These are phyloP conservation scores for Ophonus ardosiacus DNA, from an alignment of 2,888 invertebrate species.

Conservation along the genomic window DNA sequence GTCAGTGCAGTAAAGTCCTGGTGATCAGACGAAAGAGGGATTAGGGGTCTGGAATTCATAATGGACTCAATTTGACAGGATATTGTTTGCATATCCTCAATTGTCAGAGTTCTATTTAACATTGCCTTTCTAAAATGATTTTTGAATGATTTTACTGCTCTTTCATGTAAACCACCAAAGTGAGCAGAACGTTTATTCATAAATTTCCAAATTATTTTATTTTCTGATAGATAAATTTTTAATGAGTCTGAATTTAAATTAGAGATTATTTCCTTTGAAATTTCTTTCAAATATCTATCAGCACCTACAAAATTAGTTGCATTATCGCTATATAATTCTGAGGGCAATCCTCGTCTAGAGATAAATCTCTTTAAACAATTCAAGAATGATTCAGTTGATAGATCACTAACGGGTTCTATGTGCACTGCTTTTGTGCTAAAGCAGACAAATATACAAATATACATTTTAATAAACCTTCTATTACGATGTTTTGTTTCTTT, in stretches of 20 bases:
- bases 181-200: conserved; percentile 64
- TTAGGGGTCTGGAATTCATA: not conserved
- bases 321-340: conserved; percentile 35
- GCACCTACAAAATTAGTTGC: conserved; percentile 64
- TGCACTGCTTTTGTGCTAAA: conserved; percentile 69
- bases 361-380: conserved; percentile 63
- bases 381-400: conserved; percentile 65
- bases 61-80: not conserved
- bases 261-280: conserved; percentile 41
- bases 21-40: not conserved
- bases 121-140: conserved; percentile 58
- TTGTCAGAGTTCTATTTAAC: not conserved
- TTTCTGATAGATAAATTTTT: not conserved
- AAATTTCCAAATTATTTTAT: conserved; percentile 62
- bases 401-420: conserved; percentile 66
- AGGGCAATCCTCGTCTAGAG: conserved; percentile 63
- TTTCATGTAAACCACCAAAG: conserved; percentile 63
- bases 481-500: conserved; percentile 67
- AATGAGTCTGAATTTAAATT: conserved; percentile 27
- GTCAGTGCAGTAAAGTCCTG: not conserved
- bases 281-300: conserved; percentile 33
- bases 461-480: conserved; percentile 68
- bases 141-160: conserved; percentile 45
- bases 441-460: conserved; percentile 70
- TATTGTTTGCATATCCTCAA: not conserved